phyloP scores from a whole-genome alignment of 2,888 invertebrate genomes.

The Isotomurus palustris region DNA sequence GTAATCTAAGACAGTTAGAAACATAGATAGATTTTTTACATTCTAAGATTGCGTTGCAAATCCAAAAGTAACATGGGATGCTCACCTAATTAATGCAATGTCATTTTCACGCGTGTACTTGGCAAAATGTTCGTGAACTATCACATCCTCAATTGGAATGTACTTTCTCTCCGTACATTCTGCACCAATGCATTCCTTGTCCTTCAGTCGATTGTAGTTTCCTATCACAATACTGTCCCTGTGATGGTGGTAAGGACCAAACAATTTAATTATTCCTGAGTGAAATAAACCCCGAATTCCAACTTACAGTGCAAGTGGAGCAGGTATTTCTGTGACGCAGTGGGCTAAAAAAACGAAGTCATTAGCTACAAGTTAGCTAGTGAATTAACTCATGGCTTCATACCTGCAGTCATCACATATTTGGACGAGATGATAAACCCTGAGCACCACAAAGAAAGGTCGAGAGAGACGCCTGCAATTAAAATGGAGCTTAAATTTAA shows the following conservation, averaged over 20 bases:
- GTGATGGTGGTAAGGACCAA: not conserved
- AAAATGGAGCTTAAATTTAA: not conserved
- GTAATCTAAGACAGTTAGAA: slow-evolving; percentile 13
- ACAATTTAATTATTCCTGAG: not conserved
- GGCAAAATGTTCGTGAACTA: slow-evolving; percentile 35
- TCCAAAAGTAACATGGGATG: not conserved
- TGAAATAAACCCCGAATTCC: not conserved
- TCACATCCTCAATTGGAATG: slow-evolving; percentile 32
- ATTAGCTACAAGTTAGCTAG: too few species aligned
- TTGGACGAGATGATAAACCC: slow-evolving; percentile 68
- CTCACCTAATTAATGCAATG: slow-evolving; percentile 17
- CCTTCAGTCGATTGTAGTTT: slow-evolving; percentile 20
- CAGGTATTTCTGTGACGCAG: slow-evolving; percentile 22
- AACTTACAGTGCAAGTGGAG: slow-evolving; percentile 24
- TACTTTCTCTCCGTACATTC: slow-evolving; percentile 13
- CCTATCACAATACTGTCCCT: slow-evolving; percentile 30
- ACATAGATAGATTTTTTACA: not conserved
- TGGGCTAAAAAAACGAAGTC: too few species aligned
- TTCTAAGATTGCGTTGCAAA: not conserved
- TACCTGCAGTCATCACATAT: slow-evolving; percentile 69
- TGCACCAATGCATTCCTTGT: slow-evolving; percentile 20
- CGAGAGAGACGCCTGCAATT: slow-evolving; percentile 11
- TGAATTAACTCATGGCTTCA: too few species aligned
- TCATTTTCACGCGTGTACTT: slow-evolving; percentile 33
- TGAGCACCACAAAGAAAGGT: slow-evolving; percentile 58